Evolutionary conservation across 2,797 vertebrate genomes (phyloP).

Genomic region (Holocentrus rufus): DNA sequence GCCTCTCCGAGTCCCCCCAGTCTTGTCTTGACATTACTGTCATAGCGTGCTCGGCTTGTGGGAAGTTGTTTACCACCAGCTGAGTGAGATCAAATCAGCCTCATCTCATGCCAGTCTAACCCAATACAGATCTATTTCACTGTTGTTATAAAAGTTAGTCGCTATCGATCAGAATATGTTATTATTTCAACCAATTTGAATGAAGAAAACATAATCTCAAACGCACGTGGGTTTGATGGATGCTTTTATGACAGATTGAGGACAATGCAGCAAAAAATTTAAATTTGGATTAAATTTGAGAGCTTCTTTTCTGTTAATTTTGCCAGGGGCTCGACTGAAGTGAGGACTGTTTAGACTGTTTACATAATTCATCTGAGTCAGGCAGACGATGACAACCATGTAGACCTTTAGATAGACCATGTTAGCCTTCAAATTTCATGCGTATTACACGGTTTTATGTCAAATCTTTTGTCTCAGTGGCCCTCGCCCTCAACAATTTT

Average conservation of each 20-base stretch:
- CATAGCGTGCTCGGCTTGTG: constrained; percentile 50
- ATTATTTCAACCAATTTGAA: neutral
- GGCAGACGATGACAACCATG: no score
- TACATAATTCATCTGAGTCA: no score
- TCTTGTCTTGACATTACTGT: constrained; percentile 60
- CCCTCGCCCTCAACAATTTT: no score
- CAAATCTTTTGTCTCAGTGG: no score
- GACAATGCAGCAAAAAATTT: neutral
- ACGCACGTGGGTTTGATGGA: no score
- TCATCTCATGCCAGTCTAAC: constrained; percentile 31
- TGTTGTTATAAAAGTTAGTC: constrained; percentile 5
- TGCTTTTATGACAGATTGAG: neutral
- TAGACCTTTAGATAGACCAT: no score
- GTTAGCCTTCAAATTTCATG: no score
- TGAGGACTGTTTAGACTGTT: no score
- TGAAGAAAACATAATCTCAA: neutral
- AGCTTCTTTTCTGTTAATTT: neutral
- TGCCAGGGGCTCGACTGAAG: no score
- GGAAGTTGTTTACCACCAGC: constrained; percentile 34
- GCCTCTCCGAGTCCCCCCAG: constrained; percentile 22
- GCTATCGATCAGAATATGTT: neutral
- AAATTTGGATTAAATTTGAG: neutral
- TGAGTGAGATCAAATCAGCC: constrained; percentile 1
- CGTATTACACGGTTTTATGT: no score
- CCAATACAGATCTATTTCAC: constrained; percentile 14